Base-by-base conservation (phyloP, 2,113 vertebrate species). In the Ramphastos sulfuratus region DNA sequence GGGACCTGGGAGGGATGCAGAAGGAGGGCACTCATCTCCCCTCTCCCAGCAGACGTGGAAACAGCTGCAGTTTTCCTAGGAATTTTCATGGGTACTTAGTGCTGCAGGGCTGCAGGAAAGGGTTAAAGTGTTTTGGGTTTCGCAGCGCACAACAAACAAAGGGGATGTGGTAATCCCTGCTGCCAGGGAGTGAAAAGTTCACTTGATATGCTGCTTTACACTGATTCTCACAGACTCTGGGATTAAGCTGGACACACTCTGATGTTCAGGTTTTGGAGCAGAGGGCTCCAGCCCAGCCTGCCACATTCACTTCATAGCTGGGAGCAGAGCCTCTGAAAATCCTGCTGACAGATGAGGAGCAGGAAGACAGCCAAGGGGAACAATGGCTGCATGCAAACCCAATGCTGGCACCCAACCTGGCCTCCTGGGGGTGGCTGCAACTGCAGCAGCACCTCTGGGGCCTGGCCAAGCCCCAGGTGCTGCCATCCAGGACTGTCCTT, bases 271-370 rank as follows among this genome's bases (percentile, higher is more conserved):
- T 95, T 95, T 95, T 92, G 91, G 46, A 96, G 94, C 76, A 74
- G 92, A 92, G 92, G 82, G 73, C 94, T 96, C 87, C 92, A 94
- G 89, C 93, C 93, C 93, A 93, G 94, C 89, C 86, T 87, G 92
- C 93, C 70, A 71, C 96, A 97, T 97, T 97, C 96, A 97, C 95
- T 97, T 97, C 97, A 97, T 97, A 97, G 94, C 97, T 97, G 82
- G 95, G 95, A 97, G 95, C 84, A 94, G 96, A 96, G 94, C 96
- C 93, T 94, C 95, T 89, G 92, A 89, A 97, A 97, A 96, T 97
- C 97, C 96, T 93, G 96, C 95, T 97, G 97, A 97, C 97, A 97
- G 97, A 97, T 97, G 96, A 97, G 96, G 97, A 97, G 96, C 96
- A 97, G 97, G 96, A 96, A 94, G 90, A 89, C 78, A 89, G 97